phyloP scores from a whole-genome alignment of 2,888 invertebrate species.

The Xestia xanthographa region DNA sequence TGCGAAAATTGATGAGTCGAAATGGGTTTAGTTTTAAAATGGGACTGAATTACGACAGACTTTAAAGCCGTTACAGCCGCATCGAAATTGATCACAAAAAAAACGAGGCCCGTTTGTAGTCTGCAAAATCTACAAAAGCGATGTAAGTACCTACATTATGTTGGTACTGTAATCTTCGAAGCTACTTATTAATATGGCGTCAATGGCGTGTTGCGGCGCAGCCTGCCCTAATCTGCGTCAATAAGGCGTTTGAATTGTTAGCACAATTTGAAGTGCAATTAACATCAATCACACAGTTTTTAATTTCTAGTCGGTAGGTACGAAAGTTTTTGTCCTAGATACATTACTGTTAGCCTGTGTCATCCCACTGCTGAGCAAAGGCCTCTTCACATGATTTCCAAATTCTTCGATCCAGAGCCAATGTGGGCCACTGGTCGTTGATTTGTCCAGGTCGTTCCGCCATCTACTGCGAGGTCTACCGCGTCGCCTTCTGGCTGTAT shows the following conservation, averaged over 20 bases:
- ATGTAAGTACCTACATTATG: too few relatives aligned
- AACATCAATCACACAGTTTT: too few relatives aligned
- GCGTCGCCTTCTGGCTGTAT: too few relatives aligned
- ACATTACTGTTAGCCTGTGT: too few relatives aligned
- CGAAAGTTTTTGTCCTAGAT: too few relatives aligned
- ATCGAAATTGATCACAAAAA: neutral
- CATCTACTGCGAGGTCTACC: too few relatives aligned
- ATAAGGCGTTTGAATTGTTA: neutral
- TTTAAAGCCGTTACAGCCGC: neutral
- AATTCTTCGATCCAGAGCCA: too few relatives aligned
- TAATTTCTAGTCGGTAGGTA: neutral
- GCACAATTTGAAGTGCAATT: neutral
- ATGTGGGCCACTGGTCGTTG: too few relatives aligned
- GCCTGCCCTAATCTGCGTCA: neutral
- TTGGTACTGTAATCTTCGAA: neutral
- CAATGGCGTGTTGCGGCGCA: neutral
- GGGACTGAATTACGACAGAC: neutral
- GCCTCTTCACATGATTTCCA: too few relatives aligned
- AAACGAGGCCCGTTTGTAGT: neutral
- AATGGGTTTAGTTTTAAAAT: neutral
- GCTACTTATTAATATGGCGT: too few relatives aligned
- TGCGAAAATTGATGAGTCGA: neutral
- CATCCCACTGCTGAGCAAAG: too few relatives aligned
- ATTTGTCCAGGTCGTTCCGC: too few relatives aligned
- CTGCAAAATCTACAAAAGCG: neutral